These are phyloP conservation scores for Trachymyrmex cornetzi DNA, from an alignment of 1,140 invertebrate genomes.

Conservation along the genomic window DNA sequence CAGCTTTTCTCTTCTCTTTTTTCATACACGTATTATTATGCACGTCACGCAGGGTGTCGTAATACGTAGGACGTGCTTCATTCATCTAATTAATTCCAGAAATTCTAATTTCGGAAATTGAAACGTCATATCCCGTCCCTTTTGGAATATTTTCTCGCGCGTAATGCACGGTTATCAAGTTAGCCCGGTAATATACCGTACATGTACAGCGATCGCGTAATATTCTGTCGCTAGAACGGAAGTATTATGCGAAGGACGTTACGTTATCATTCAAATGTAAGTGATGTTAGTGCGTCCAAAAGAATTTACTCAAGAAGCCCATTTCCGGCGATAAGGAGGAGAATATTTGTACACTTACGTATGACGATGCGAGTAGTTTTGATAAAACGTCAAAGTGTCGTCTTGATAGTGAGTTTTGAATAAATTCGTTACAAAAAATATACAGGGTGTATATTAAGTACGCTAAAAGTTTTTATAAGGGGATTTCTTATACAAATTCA, in stretches of 20 bases:
- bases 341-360: neutral
- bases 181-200: neutral
- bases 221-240: neutral
- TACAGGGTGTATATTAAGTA: too few relatives aligned
- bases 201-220: neutral
- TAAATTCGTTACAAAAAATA: neutral
- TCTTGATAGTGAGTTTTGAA: neutral
- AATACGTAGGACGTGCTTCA: neutral
- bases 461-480: too few relatives aligned
- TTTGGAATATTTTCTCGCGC: neutral
- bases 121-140: neutral
- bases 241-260: slow-evolving; percentile 26
- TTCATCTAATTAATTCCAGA: neutral
- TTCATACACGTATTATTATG: neutral
- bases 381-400: neutral
- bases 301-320: slow-evolving; percentile 42
- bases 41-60: neutral
- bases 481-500: too few relatives aligned
- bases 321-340: slow-evolving; percentile 19
- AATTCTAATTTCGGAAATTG: neutral
- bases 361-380: neutral
- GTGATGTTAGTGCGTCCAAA: neutral
- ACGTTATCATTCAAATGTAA: slow-evolving; percentile 46
- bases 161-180: neutral
- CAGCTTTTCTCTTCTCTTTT: neutral